Evolutionary conservation across 1,140 invertebrate genomes (phyloP).

Genomic region (Tetraneura akinire): DNA sequence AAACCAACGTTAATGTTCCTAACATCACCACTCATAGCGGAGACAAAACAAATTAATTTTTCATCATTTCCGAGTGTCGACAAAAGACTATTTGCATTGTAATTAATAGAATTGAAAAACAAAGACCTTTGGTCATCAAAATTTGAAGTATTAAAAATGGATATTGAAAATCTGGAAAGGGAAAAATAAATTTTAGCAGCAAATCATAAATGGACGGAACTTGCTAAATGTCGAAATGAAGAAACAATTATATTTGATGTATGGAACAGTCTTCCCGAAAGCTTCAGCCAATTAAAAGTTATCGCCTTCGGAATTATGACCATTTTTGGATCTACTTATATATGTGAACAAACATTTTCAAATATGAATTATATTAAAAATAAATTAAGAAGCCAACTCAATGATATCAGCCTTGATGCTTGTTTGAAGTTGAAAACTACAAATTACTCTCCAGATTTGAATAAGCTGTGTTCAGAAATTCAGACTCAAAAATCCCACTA

Average conservation of each 20-base stretch:
- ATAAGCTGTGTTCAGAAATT: neutral
- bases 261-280: constrained; percentile 17
- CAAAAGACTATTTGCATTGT: constrained; percentile 18
- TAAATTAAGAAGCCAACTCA: constrained; percentile 39
- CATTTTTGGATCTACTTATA: constrained; percentile 50
- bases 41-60: constrained; percentile 30
- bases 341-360: constrained; percentile 50
- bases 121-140: constrained; percentile 22
- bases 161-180: constrained; percentile 36
- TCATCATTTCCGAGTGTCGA: constrained; percentile 5
- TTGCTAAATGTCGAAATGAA: constrained; percentile 16
- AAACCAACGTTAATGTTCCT: constrained; percentile 14
- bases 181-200: constrained; percentile 11
- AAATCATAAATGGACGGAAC: constrained; percentile 15
- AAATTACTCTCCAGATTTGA: constrained; percentile 21
- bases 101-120: constrained; percentile 19
- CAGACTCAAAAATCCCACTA: constrained; percentile 1
- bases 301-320: constrained; percentile 2
- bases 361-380: constrained; percentile 51
- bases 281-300: neutral
- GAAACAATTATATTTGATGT: constrained; percentile 11
- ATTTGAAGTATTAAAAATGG: constrained; percentile 22
- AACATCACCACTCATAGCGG: constrained; percentile 17
- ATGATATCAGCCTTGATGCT: neutral
- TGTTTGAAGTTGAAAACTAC: constrained; percentile 19